Percentiles rank a stretch among this genome's conserved stretches.
Evolutionary conservation across 2,113 vertebrate genomes (phyloP).

Genomic region (Corydoras maculifer): DNA sequence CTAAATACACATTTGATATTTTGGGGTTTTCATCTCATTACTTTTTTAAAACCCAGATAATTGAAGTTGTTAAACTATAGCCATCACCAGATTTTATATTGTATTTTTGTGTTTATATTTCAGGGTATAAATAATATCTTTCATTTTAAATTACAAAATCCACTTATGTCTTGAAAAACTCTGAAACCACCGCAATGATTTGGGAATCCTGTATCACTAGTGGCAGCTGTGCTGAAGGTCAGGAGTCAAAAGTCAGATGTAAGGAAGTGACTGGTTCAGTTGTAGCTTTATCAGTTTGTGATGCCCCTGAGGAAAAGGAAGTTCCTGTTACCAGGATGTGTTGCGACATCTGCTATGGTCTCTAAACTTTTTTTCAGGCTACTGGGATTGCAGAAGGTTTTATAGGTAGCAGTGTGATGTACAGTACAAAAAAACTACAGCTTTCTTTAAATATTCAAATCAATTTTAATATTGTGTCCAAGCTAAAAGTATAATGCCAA

Average conservation of each 20-base stretch:
- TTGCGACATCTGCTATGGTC: conserved; percentile 26
- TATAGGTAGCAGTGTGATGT: not conserved
- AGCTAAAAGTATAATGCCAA: too few relatives aligned
- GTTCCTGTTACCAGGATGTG: conserved; percentile 34
- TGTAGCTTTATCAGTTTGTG: not conserved
- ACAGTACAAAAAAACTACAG: not conserved
- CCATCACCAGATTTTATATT: too few relatives aligned
- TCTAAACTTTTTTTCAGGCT: conserved; percentile 18
- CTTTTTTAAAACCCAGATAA: too few relatives aligned
- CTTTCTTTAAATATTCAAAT: too few relatives aligned
- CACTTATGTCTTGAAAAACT: not conserved
- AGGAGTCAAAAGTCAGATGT: conserved; percentile 2
- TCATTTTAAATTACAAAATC: too few relatives aligned
- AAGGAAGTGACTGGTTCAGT: not conserved
- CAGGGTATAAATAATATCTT: too few relatives aligned
- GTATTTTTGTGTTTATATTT: too few relatives aligned
- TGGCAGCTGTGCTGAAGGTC: not conserved
- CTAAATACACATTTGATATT: too few relatives aligned
- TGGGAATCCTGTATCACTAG: not conserved
- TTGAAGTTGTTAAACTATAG: too few relatives aligned
- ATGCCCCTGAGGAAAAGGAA: conserved; percentile 19
- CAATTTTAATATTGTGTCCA: too few relatives aligned
- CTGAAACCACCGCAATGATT: not conserved
- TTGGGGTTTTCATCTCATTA: too few relatives aligned
- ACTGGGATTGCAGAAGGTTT: not conserved